Percentiles rank a stretch among this genome's conserved stretches.
Evolutionary conservation across 2,888 invertebrate genomes (phyloP).

Genomic region (Cepaea hortensis): DNA sequence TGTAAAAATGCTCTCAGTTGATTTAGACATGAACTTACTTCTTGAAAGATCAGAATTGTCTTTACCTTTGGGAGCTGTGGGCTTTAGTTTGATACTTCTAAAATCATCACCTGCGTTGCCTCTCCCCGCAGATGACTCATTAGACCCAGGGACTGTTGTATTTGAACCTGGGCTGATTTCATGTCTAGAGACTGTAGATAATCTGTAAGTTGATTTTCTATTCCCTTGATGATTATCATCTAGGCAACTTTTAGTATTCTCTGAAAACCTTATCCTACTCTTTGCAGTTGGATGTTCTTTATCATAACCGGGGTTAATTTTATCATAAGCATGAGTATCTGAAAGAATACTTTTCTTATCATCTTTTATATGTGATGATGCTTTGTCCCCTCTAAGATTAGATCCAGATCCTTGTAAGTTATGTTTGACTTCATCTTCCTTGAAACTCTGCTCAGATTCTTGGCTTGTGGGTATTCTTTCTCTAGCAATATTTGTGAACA

Average conservation of each 20-base stretch:
- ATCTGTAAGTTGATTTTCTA: background rate
- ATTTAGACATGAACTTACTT: conserved; percentile 44
- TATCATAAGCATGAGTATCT: background rate
- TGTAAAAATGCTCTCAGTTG: conserved; percentile 41
- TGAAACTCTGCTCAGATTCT: background rate
- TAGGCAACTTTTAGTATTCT: background rate
- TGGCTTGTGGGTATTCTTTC: background rate
- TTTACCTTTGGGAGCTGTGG: conserved; percentile 3
- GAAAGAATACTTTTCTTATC: background rate
- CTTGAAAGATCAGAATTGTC: background rate
- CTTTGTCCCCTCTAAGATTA: background rate
- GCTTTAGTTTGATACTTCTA: conserved; percentile 29
- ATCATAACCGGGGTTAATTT: background rate
- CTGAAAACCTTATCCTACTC: conserved; percentile 1
- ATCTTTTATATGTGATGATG: background rate
- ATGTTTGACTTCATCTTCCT: background rate
- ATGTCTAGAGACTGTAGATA: background rate
- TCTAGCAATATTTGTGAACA: background rate
- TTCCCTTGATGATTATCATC: background rate
- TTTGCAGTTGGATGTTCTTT: background rate
- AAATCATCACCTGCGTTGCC: conserved; percentile 20
- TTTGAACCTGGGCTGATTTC: background rate
- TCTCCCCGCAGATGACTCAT: background rate
- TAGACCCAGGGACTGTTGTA: background rate
- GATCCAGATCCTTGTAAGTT: conserved; percentile 15